Conservation (phyloP, 2,797 vertebrate species). For the Podarcis siculus region DNA sequence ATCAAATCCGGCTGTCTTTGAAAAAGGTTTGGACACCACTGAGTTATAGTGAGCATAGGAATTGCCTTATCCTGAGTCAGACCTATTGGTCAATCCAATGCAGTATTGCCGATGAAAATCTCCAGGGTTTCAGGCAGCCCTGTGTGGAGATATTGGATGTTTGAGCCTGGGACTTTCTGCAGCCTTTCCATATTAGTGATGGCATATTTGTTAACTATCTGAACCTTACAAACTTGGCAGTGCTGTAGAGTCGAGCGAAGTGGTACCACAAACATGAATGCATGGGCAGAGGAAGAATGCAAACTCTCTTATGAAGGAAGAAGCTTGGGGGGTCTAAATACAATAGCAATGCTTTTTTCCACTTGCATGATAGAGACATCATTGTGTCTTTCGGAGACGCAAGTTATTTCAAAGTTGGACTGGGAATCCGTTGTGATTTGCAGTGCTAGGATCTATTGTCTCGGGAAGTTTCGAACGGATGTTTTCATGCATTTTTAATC, state of each 20-base stretch:
- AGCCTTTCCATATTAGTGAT: no score
- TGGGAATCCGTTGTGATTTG: constrained; percentile 43
- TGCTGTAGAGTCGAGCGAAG: not conserved
- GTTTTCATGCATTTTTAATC: no score
- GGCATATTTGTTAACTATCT: not conserved
- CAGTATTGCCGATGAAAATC: no score
- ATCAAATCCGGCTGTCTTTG: no score
- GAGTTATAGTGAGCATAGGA: no score
- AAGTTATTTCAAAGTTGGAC: constrained; percentile 47
- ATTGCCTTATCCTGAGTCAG: no score
- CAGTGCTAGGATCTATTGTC: constrained; percentile 51
- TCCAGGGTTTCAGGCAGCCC: no score
- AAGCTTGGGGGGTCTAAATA: constrained; percentile 11
- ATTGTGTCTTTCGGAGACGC: constrained; percentile 6
- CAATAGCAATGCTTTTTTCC: constrained; percentile 19
- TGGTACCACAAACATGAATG: not conserved
- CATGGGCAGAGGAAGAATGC: not conserved
- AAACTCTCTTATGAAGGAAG: constrained; percentile 24
- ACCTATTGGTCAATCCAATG: no score
- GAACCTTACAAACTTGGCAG: not conserved
- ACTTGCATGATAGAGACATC: constrained; percentile 22
- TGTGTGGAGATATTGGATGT: not conserved
- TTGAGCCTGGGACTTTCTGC: not conserved
- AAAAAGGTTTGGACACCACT: no score
- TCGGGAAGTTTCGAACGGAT: not conserved